Evolutionary conservation across 2,113 vertebrate genomes (phyloP), one percentile per base, ranked within the genome.

Genomic region (Ivindomyrus marchei): DNA sequence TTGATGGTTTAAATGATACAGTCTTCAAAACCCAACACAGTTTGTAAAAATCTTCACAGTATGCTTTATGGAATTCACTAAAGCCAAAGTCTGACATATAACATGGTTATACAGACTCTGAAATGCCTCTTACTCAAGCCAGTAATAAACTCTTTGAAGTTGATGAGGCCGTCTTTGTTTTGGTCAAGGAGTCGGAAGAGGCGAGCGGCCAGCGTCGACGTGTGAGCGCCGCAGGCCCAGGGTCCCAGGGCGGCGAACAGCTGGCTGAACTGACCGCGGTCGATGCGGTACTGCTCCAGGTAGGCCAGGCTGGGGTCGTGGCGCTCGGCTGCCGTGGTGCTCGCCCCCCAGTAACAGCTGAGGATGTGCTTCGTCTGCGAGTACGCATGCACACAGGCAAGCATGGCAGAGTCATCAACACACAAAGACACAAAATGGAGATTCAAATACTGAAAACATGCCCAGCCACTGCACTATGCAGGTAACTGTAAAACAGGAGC

Each of bases 141-240:
- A 0, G 96, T 98, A 92, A 98, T 97, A 2, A 99, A 99, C 93
- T 99, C 98, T 93, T 99, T 99, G 94, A 99, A 99, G 95, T 99
- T 99, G 94, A 99, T 97, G 83, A 99, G 97, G 0, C 96, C 95
- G 85, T 99, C 98, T 91, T 95, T 97, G 96, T 99, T 98, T 88
- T 96, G 94, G 90, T 99, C 98, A 90, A 99, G 95, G 2, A 99
- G 95, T 9, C 98, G 96, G 95, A 99, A 99, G 93, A 99, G 95
- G 11, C 98, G 97, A 0, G 94, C 95, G 0, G 98, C 96, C 10
- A 99, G 94, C 2, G 96, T 95, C 0, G 95, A 85, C 0, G 97
- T 97, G 77, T 99, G 98, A 0, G 94, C 70, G 0, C 97, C 97
- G 3, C 98, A 99, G 92, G 94, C 89, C 98, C 98, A 99, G 88